Evolutionary conservation across 2,797 vertebrate genomes (phyloP).

Genomic region (Moxostoma hubbsi): DNA sequence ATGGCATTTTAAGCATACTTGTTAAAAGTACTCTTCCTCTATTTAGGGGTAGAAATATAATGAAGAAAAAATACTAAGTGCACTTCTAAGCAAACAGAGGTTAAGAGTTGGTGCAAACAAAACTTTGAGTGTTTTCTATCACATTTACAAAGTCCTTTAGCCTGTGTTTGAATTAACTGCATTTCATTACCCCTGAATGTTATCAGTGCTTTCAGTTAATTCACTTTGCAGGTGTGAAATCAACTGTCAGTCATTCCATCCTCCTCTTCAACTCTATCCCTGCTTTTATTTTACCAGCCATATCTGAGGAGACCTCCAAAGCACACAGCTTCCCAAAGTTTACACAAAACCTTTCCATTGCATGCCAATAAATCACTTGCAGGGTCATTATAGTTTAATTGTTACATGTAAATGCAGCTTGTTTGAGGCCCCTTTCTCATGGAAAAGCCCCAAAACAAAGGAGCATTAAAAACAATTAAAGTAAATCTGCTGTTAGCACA

Average conservation of each 20-base stretch:
- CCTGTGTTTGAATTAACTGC: background rate
- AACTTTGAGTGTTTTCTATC: background rate
- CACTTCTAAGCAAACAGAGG: too few species aligned
- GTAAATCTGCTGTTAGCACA: conserved; percentile 78
- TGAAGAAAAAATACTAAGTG: too few species aligned
- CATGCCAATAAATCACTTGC: conserved; percentile 74
- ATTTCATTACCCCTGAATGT: conserved; percentile 20
- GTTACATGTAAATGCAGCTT: conserved; percentile 79
- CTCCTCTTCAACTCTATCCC: background rate
- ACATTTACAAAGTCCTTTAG: conserved; percentile 2
- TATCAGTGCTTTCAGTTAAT: conserved; percentile 1
- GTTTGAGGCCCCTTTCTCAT: conserved; percentile 73
- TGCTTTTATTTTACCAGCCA: conserved; percentile 51
- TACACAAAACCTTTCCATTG: conserved; percentile 76
- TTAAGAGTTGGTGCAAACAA: too few species aligned
- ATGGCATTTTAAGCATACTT: too few species aligned
- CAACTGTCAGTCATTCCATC: conserved; percentile 5
- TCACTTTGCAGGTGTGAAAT: conserved; percentile 25
- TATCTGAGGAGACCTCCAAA: conserved; percentile 58
- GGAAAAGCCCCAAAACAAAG: conserved; percentile 70
- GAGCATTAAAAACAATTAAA: conserved; percentile 72
- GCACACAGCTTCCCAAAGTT: conserved; percentile 71
- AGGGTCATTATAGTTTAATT: conserved; percentile 83
- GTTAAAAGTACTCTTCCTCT: too few species aligned
- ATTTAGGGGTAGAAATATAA: too few species aligned